phyloP scores from a whole-genome alignment of 2,113 vertebrate species.

The Poecile atricapillus region DNA sequence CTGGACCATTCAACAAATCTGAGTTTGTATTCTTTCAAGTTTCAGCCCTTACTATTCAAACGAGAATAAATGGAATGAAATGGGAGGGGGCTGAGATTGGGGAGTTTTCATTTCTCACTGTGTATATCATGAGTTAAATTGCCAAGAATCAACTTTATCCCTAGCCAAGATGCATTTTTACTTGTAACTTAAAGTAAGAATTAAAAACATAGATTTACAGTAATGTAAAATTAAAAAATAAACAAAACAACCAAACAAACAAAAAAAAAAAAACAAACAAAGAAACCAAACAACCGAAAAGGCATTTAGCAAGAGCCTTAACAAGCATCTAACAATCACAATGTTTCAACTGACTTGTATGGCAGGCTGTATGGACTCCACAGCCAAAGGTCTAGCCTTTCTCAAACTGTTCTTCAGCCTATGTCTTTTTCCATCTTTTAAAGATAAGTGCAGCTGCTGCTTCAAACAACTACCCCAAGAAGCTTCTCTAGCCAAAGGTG shows the following conservation, averaged over 20 bases:
- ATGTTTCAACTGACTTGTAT: not conserved
- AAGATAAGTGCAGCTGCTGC: not conserved
- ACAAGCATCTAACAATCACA: not conserved
- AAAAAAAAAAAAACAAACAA: not conserved
- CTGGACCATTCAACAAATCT: not conserved
- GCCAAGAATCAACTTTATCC: not conserved
- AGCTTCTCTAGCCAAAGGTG: slow-evolving; percentile 47
- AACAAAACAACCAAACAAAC: too few species aligned
- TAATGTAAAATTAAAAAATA: not conserved
- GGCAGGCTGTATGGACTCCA: not conserved
- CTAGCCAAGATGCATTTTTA: not conserved
- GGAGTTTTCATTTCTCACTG: not conserved
- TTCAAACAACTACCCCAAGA: not conserved
- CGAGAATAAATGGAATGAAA: not conserved
- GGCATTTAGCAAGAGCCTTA: not conserved
- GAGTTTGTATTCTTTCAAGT: not conserved
- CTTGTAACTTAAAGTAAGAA: not conserved
- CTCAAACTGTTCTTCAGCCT: not conserved
- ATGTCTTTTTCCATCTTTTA: not conserved
- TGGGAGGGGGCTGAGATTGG: not conserved
- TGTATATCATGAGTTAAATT: not conserved
- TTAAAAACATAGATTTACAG: not conserved
- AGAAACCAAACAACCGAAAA: not conserved
- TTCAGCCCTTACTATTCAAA: not conserved
- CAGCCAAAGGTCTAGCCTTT: not conserved